phyloP scores from a whole-genome alignment of 2,797 vertebrate species.

The Atherinosoma microstoma region DNA sequence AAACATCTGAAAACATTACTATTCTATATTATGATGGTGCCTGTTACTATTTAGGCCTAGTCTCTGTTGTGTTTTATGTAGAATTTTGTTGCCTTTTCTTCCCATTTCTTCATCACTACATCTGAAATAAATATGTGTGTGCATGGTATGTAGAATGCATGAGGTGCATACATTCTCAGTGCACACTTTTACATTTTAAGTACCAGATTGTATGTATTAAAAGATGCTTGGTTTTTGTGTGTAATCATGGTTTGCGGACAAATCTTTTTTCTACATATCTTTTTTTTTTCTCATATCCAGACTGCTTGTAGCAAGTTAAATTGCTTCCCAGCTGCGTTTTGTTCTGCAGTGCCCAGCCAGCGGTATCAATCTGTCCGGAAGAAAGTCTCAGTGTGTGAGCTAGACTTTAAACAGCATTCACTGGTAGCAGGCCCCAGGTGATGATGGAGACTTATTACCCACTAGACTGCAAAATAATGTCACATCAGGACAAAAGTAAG shows the following conservation, averaged over 20 bases:
- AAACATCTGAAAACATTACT: not conserved
- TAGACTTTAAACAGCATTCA: conserved; percentile 43
- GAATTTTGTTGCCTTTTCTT: not conserved
- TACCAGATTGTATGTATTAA: not conserved
- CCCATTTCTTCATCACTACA: not conserved
- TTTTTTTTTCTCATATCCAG: not conserved
- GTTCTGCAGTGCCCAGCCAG: conserved; percentile 56
- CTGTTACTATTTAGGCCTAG: not conserved
- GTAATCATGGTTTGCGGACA: not conserved
- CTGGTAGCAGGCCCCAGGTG: conserved; percentile 58
- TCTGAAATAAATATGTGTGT: not conserved
- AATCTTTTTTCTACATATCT: no score
- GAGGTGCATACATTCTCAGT: not conserved
- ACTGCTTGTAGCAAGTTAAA: conserved; percentile 35
- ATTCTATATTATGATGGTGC: not conserved
- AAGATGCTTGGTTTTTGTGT: not conserved
- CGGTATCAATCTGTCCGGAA: conserved; percentile 64
- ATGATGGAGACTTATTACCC: conserved; percentile 56
- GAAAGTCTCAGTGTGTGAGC: conserved; percentile 56
- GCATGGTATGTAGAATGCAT: not conserved
- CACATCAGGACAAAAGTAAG: conserved; percentile 68
- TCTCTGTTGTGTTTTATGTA: not conserved
- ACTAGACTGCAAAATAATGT: conserved; percentile 42
- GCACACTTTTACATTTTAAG: not conserved
- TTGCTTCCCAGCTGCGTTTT: conserved; percentile 61